Evolutionary conservation across 2,888 invertebrate genomes (phyloP).

Genomic region (Notocelia uddmanniana): DNA sequence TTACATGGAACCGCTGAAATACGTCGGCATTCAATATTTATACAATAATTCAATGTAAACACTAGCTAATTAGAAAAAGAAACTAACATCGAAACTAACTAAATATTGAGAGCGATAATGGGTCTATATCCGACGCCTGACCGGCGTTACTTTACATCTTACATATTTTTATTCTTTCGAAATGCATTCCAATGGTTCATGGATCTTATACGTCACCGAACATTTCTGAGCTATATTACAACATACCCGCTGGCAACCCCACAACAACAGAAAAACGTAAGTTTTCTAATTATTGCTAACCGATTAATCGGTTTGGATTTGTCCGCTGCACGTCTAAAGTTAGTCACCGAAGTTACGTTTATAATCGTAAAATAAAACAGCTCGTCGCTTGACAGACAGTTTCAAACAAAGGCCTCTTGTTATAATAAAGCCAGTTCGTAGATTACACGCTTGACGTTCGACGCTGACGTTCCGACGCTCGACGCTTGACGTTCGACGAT

Average conservation of each 20-base stretch:
- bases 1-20: constrained; percentile 55
- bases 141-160: constrained; percentile 47
- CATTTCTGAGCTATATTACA: constrained; percentile 49
- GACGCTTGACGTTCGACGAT: constrained; percentile 33
- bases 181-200: constrained; percentile 47
- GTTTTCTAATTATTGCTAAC: constrained; percentile 2
- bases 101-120: constrained; percentile 61
- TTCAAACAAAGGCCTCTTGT: constrained; percentile 63
- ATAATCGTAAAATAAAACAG: constrained; percentile 41
- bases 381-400: constrained; percentile 44
- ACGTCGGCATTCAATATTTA: constrained; percentile 57
- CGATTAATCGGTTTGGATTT: constrained; percentile 8
- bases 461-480: constrained; percentile 41
- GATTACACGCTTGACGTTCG: constrained; percentile 48
- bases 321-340: constrained; percentile 56
- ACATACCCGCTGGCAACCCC: constrained; percentile 35
- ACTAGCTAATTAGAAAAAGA: constrained; percentile 68
- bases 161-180: constrained; percentile 39
- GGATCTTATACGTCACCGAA: constrained; percentile 43
- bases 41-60: constrained; percentile 62
- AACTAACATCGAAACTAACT: constrained; percentile 78
- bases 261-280: constrained; percentile 3
- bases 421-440: constrained; percentile 52
- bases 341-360: constrained; percentile 56
- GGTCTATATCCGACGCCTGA: constrained; percentile 48